Base-by-base conservation (phyloP, 2,797 vertebrate genomes). In the Tachyglossus aculeatus region DNA sequence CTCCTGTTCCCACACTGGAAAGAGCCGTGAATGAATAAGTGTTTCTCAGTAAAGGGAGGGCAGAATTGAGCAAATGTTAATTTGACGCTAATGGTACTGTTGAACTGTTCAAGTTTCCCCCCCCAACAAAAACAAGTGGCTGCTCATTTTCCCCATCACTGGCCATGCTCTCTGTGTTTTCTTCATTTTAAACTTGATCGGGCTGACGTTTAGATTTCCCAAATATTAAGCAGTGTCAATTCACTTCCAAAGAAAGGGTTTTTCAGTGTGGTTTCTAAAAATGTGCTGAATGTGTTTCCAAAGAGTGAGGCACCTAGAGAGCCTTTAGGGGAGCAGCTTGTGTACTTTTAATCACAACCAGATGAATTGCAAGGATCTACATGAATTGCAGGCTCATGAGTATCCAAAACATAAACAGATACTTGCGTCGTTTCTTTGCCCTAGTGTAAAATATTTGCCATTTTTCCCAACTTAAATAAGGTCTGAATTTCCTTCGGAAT, bases 201-300 rank as follows among this genome's bases (percentile, higher is more conserved):
- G 48, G 45, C 2, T 47, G 60, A 65, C 89, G 83, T 90, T 89
- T 89, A 74, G 83, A 82, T 87, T 89, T 88, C 82, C 75, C 56
- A 80, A 87, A 88, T 89, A 88, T 91, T 89, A 88, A 84, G 61
- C 67, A 77, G 74, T 68, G 68, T 88, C 85, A 81, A 84, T 80
- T 67, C 82, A 76, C 78, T 84, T 82, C 88, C 84, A 85, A 81
- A 76, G 81, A 51, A 48, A 61, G 81, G 63, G 59, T 57, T 89
- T 83, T 41, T 80, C 73, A 58, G 69, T 87, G 89, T 2, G 77
- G 87, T 89, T 86, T 91, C 86, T 75, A 87, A 92, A 90, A 83
- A 89, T 90, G 88, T 88, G 85, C 89, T 89, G 88, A 90, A 88
- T 85, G 82, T 86, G 86, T 81, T 87, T 89, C 77, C 44, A 69